Evolutionary conservation across 2,113 vertebrate genomes (phyloP).

Genomic region (Callithrix jacchus): DNA sequence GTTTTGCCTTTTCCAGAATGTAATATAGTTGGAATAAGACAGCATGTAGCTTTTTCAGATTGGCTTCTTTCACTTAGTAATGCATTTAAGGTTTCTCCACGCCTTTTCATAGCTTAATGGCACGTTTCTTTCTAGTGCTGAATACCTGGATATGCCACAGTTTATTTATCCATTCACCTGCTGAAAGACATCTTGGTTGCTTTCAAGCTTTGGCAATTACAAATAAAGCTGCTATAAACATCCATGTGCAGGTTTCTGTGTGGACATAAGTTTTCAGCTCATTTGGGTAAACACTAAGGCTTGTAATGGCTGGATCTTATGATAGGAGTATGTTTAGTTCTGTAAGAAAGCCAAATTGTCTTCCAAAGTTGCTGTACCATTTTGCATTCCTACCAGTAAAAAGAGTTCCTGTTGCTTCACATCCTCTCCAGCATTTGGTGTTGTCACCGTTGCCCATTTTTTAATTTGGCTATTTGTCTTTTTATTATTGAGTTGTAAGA

Average conservation of each 20-base stretch:
- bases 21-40: neutral
- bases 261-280: neutral
- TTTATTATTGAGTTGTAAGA: neutral
- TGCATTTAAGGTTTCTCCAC: neutral
- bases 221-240: neutral
- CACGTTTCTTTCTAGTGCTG: neutral
- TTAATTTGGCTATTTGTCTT: neutral
- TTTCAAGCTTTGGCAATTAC: conserved; percentile 9
- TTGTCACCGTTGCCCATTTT: neutral
- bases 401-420: neutral
- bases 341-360: neutral
- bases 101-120: neutral
- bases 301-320: neutral
- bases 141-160: neutral
- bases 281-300: neutral
- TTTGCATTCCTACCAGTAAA: neutral
- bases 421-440: neutral
- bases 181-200: neutral
- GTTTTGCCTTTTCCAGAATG: neutral
- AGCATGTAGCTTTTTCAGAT: neutral
- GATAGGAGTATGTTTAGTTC: neutral
- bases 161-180: neutral
- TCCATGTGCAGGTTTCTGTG: neutral
- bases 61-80: neutral
- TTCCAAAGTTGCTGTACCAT: neutral